Base-by-base conservation (phyloP, 2,888 invertebrate genomes). In the Terebella lapidaria region DNA sequence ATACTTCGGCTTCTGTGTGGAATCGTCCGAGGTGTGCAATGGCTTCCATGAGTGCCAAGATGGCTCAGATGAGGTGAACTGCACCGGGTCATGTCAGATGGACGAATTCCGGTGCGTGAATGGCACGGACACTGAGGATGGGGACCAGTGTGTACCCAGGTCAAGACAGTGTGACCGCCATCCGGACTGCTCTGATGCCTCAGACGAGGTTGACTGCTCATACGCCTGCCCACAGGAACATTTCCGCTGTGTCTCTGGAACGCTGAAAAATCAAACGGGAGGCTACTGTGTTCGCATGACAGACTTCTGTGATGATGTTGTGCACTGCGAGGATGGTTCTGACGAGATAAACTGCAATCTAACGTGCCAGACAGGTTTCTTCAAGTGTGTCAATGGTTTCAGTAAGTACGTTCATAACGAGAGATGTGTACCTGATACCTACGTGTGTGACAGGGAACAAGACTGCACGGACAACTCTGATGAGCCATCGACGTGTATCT, bases 391-490 rank as follows among this genome's bases (percentile, higher is more conserved):
- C 26, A 22, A 5, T 15, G 53, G 28, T 15, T 25, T 53, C 10
- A 28, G 22, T 22, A 28, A 5, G 27, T 53, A 27, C 53, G 15
- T 5, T 4, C 10, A 15, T 22, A 22, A 10, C 5, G 53, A 28
- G 4, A 10, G 26, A 22, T 53, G 53, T 28, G 10, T 53, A 15
- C 53, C 27, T 5, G 15, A 5, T 4, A 28, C 27, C 5, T 53
- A 28, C 10, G 53, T 42, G 29, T 67, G 67, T 51, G 64, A 67
- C 42, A 55, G 63, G 0, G 51, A 49, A 4, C 27, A 49, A 27
- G 54, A 60, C 58, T 64, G 64, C 47, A 45, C 26, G 25, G 62
- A 64, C 58, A 53, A 30, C n/a, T 59, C 59, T 27, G 65, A 65
- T 29, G 65, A 65, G 47, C 25, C 35, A 2, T 5, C 5, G 5